Base-by-base conservation (phyloP, 2,797 vertebrate genomes). In the Petrocephalus sullivani region DNA sequence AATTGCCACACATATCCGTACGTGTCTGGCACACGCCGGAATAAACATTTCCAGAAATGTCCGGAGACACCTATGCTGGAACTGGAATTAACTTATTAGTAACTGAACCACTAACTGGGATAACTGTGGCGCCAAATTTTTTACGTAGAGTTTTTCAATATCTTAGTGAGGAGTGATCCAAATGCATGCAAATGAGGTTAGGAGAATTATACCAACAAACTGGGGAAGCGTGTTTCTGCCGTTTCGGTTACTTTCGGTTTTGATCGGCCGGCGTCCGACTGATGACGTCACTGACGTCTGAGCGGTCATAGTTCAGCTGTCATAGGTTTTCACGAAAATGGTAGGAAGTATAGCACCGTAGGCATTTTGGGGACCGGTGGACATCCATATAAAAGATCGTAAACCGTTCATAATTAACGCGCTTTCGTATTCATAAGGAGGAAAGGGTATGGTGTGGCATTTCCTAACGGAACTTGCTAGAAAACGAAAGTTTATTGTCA, bases 221-320 rank as follows among this genome's bases (percentile, higher is more conserved):
- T 8, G 16, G 41, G 5, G 53, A 84, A 84, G 19, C 12, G 82
- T 4, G n/a, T 53, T 56, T 12, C 21, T 51, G 4, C 14, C 16
- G 28, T 57, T 85, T 37, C 10, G 46, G 51, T 85, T 85, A 85
- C 53, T 85, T 85, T 85, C 84, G 23, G 28, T 85, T 57, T 58
- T 54, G 33, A 57, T 33, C 54, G 54, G 84, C 54, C 56, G 84
- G 84, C 33, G 56, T n/a, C 12, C 9, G 2, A 41, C 23, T 58
- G 56, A 58, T 67, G 58, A 85, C 82, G 54, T 85, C 81, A 64
- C 2, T 23, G 16, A 16, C 19, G 84, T 84, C 51, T 61, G 57
- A 88, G n/a, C 54, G 75, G 75, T 88, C 82, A 67, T 49, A 88
- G 81, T 85, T 85, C 87, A 67, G 41, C 81, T 84, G 87, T 83